phyloP scores from a whole-genome alignment of 2,797 vertebrate species.

The Lycodopsis pacificus region DNA sequence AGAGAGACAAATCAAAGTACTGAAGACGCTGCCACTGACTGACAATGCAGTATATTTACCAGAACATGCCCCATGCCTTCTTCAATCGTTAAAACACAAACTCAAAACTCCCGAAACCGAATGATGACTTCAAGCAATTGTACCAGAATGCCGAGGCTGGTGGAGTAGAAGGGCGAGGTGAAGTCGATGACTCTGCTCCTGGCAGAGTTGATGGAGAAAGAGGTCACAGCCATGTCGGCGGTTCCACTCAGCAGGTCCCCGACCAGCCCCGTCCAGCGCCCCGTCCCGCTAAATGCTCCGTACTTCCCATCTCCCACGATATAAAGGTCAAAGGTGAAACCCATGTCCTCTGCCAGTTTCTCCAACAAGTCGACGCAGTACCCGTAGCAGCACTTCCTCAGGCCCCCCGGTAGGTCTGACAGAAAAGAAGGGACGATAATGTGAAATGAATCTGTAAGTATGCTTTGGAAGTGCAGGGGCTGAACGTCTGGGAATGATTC shows the following conservation, averaged over 20 bases:
- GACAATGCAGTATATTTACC: conserved; percentile 11
- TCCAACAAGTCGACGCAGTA: conserved; percentile 96
- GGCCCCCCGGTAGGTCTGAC: conserved; percentile 80
- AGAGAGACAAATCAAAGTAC: conserved; percentile 48
- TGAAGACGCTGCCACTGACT: conserved; percentile 27
- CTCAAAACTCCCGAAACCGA: conserved; percentile 20
- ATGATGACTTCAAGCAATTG: conserved; percentile 33
- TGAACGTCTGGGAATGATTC: conserved; percentile 27
- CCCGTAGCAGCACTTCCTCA: conserved; percentile 93
- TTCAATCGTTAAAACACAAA: conserved; percentile 41
- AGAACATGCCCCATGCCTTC: conserved; percentile 1
- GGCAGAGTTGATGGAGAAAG: conserved; percentile 96
- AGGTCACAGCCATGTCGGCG: conserved; percentile 95
- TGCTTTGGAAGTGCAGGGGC: conserved; percentile 28
- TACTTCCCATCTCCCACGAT: conserved; percentile 96
- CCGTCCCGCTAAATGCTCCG: conserved; percentile 85
- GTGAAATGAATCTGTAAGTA: conserved; percentile 20
- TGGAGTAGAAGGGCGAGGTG: conserved; percentile 98
- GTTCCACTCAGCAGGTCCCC: conserved; percentile 91
- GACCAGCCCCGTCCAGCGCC: conserved; percentile 94
- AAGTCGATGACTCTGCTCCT: conserved; percentile 94
- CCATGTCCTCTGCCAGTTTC: conserved; percentile 91
- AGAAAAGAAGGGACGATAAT: conserved; percentile 33
- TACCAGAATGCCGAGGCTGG: conserved; percentile 95
- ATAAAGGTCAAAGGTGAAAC: conserved; percentile 94